Percentiles rank a stretch among this genome's conserved stretches.
Evolutionary conservation across 2,888 invertebrate species (phyloP).

Genomic region (Drosophila meridionalis): DNA sequence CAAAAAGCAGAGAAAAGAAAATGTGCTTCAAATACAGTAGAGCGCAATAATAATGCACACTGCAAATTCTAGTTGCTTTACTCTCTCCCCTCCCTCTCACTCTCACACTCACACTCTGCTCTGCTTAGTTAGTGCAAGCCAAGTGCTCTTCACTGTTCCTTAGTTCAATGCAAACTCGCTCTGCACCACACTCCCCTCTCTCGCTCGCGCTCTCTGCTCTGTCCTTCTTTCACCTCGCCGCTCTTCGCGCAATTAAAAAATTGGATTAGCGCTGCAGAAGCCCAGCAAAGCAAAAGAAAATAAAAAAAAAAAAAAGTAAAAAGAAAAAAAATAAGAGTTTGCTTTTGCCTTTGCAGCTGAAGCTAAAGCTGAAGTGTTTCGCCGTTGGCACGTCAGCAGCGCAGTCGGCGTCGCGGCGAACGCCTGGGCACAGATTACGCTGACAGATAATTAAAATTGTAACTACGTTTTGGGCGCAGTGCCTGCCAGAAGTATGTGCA

Average conservation of each 20-base stretch:
- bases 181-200: constrained; percentile 1
- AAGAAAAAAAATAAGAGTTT: constrained; percentile 40
- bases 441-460: constrained; percentile 79
- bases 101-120: neutral
- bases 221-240: neutral
- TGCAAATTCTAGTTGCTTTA: constrained; percentile 4
- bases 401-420: constrained; percentile 34
- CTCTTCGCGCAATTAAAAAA: constrained; percentile 70
- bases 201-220: neutral
- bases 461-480: constrained; percentile 68
- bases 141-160: constrained; percentile 67
- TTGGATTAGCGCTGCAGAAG: constrained; percentile 69
- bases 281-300: constrained; percentile 40
- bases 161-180: constrained; percentile 2
- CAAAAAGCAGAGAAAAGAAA: constrained; percentile 35
- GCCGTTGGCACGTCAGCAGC: constrained; percentile 70
- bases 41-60: constrained; percentile 39
- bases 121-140: constrained; percentile 41
- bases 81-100: neutral
- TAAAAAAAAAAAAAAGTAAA: constrained; percentile 9
- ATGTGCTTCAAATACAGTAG: constrained; percentile 21
- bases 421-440: constrained; percentile 73
- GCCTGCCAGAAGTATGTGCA: constrained; percentile 35
- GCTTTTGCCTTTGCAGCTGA: constrained; percentile 30
- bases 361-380: constrained; percentile 67